Base-by-base conservation (phyloP, 2,888 invertebrate species). In the Sesia bembeciformis region DNA sequence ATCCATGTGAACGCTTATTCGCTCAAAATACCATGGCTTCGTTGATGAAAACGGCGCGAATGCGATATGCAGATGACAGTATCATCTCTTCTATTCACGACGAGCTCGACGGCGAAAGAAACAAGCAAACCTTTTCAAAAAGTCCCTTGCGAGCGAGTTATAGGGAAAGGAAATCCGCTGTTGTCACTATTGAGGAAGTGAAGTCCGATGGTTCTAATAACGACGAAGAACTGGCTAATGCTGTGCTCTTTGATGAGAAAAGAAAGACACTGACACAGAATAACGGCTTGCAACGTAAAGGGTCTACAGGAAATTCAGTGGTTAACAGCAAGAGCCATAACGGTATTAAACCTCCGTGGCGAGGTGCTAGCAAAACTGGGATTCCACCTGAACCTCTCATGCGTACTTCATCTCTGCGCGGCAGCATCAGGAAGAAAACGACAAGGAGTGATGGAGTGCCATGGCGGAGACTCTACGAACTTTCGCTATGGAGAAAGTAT, bases 21-120 rank as follows among this genome's bases (percentile, higher is more conserved):
- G 77, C 90, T 7, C 91, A 91, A 58, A 89, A 90, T 40, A 93
- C 92, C 1, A 92, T 90, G 73, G 91, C 92, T 0, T 92, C 91
- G 2, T 72, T 90, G 49, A 91, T 92, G 72, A 92, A 92, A 72
- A 91, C 91, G 0, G 91, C 90, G 23, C 90, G 91, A 46, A 91
- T 91, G 91, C 74, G 91, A 58, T 91, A 91, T 59, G 77, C 90
- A 52, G 91, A 91, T 57, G 91, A 91, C 56, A 83, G 78, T 49
- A 71, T 74, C 3, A 73, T 81, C 57, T 72, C 77, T 3, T 65
- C 77, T 4, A 57, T 76, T 4, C 78, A 81, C 49, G 89, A 89
- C 56, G 89, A 89, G 70, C 72, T 88, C 3, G 89, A 89, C 49
- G 88, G 87, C 2, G 89, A 89, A 41, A 86, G 80, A 64, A 68